Evolutionary conservation across 2,113 vertebrate genomes (phyloP).

Genomic region (Corythornis vintsioides): DNA sequence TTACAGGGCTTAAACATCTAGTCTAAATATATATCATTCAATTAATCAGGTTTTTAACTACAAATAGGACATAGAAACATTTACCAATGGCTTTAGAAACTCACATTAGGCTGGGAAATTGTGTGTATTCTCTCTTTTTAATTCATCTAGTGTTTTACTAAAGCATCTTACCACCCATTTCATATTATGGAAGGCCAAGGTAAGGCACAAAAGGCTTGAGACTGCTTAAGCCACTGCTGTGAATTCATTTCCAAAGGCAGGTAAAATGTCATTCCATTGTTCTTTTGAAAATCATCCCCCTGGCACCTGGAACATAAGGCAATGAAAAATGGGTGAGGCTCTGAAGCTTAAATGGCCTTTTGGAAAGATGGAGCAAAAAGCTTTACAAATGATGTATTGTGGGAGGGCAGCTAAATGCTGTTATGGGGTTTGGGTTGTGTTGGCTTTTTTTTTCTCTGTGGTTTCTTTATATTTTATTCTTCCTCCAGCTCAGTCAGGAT

Average conservation of each 20-base stretch:
- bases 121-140: neutral
- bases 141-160: neutral
- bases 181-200: neutral
- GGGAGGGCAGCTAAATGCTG: neutral
- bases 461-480: neutral
- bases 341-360: slow-evolving; percentile 35
- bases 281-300: slow-evolving; percentile 19
- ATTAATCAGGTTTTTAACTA: neutral
- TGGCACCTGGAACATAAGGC: neutral
- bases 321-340: slow-evolving; percentile 23
- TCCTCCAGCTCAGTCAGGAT: neutral
- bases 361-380: neutral
- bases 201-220: neutral
- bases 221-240: neutral
- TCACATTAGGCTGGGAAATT: neutral
- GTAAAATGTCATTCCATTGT: slow-evolving; percentile 17
- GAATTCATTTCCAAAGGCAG: slow-evolving; percentile 11
- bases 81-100: neutral
- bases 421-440: neutral
- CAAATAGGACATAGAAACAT: neutral
- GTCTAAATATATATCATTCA: neutral
- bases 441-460: neutral
- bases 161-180: neutral
- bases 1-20: neutral
- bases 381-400: neutral